Evolutionary conservation across 2,797 vertebrate genomes (phyloP).

Genomic region (Eurystomus glaucurus): DNA sequence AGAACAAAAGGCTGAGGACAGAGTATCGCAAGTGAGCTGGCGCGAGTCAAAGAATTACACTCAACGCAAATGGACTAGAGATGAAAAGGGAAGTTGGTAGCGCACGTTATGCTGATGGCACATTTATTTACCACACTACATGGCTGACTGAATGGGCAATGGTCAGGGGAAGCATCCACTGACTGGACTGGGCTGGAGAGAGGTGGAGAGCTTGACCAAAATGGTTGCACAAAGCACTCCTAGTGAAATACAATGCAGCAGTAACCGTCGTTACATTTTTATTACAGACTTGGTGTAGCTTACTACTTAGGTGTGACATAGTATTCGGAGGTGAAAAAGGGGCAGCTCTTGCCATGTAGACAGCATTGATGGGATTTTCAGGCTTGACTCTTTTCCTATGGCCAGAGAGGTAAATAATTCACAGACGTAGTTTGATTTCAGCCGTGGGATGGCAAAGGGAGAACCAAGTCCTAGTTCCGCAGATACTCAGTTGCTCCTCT

Average conservation of each 20-base stretch:
- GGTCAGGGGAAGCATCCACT: not conserved
- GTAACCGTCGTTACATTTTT: not conserved
- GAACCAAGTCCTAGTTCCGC: slow-evolving; percentile 56
- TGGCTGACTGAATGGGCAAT: not conserved
- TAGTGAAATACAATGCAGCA: not conserved
- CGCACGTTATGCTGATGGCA: not conserved
- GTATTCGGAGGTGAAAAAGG: not conserved
- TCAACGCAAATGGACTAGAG: not conserved
- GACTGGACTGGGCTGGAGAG: not conserved
- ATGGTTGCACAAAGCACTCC: not conserved
- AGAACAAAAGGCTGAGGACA: slow-evolving; percentile 24
- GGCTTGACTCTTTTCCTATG: not conserved
- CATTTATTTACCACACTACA: not conserved
- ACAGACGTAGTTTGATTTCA: slow-evolving; percentile 52
- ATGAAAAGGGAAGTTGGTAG: not conserved
- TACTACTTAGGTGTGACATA: not conserved
- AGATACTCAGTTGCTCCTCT: slow-evolving; percentile 60
- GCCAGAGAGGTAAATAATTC: slow-evolving; percentile 33
- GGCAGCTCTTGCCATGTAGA: not conserved
- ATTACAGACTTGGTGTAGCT: not conserved
- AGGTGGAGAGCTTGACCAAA: not conserved
- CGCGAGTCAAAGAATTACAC: not conserved
- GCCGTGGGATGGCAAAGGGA: slow-evolving; percentile 57
- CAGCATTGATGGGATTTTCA: not conserved
- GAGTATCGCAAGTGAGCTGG: not conserved